Percentiles rank a stretch among this genome's conserved stretches.
These are phyloP conservation scores for Scotopteryx bipunctaria DNA, from an alignment of 2,888 invertebrate species.

Conservation along the genomic window DNA sequence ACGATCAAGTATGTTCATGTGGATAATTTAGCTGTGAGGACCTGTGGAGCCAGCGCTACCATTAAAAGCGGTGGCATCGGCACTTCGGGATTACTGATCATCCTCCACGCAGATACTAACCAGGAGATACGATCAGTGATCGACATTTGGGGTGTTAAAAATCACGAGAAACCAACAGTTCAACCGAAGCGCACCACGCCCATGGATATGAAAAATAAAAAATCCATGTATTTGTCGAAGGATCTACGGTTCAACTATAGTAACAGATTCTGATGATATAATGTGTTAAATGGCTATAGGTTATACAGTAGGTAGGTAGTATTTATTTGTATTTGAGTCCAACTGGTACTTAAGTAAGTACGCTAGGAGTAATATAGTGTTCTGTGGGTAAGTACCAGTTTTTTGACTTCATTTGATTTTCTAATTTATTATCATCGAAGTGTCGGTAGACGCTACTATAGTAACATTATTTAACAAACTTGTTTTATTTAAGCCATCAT, in stretches of 20 bases:
- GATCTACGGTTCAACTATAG: conserved; percentile 54
- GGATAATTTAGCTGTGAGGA: conserved; percentile 63
- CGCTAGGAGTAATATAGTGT: no score
- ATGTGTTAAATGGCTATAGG: no score
- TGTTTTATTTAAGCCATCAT: no score
- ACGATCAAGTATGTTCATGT: conserved; percentile 67
- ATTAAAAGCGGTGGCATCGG: conserved; percentile 63
- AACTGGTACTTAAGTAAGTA: no score
- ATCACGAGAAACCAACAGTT: neutral
- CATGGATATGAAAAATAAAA: conserved; percentile 42
- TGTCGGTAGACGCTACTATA: no score
- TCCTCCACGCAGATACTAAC: conserved; percentile 59
- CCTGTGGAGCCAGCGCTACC: conserved; percentile 64
- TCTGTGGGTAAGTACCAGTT: no score
- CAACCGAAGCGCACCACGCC: neutral
- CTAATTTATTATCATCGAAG: no score
- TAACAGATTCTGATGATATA: no score
- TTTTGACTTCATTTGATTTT: no score
- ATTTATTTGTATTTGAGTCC: no score
- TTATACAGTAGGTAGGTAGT: no score
- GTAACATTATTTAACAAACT: no score
- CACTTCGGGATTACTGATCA: conserved; percentile 56
- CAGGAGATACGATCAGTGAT: conserved; percentile 70
- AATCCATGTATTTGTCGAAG: conserved; percentile 54
- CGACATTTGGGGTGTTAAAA: conserved; percentile 67